These are phyloP conservation scores for Schizaphis graminum DNA, from an alignment of 2,888 invertebrate genomes.

Conservation along the genomic window DNA sequence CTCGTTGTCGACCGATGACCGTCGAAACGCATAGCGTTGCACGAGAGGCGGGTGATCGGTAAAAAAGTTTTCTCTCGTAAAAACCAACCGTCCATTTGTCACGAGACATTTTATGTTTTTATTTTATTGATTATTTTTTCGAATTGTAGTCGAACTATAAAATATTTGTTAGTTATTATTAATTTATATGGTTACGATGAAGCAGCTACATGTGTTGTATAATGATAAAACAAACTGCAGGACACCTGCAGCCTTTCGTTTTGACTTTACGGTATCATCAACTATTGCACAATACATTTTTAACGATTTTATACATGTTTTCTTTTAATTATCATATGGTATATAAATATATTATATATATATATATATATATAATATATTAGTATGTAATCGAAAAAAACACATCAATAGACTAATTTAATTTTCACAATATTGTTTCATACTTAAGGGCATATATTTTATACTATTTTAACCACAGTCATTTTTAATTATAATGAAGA, in stretches of 20 bases:
- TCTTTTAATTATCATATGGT: neutral
- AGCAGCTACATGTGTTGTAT: neutral
- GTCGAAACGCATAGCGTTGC: constrained; percentile 5
- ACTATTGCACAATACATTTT: neutral
- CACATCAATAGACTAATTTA: neutral
- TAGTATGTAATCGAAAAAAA: neutral
- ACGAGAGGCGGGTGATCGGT: neutral
- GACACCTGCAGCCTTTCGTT: neutral
- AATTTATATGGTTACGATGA: neutral
- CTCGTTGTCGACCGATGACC: constrained; percentile 11
- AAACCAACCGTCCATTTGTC: neutral
- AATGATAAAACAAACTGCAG: neutral
- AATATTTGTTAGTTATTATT: neutral
- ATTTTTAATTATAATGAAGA: neutral
- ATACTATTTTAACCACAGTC: neutral
- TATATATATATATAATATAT: neutral
- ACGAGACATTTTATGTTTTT: neutral
- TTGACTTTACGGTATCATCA: neutral
- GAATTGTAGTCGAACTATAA: neutral
- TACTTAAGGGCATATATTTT: neutral
- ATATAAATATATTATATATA: neutral
- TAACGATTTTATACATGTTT: neutral
- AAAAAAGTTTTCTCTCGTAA: neutral
- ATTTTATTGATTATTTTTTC: neutral
- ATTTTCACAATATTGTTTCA: neutral